Evolutionary conservation across 2,888 invertebrate genomes (phyloP), one percentile per base, ranked within the genome.

Genomic region (Anorthoa munda): DNA sequence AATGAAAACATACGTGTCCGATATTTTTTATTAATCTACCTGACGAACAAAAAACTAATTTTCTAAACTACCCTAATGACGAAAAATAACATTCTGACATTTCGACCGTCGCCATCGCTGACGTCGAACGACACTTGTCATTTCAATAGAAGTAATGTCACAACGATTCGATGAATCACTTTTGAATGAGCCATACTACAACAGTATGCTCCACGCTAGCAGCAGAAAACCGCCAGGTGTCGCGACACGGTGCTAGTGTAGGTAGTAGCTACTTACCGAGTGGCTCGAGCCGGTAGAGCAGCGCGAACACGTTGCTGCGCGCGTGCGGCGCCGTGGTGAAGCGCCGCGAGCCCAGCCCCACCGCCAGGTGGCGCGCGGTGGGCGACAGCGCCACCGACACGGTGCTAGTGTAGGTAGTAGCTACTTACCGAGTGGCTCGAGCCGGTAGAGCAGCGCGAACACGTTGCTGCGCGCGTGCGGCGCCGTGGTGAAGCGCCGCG

Each of bases 401-500:
- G 56, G 56, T 9, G 26, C 18, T 58, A 59, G 39, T 59, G 59
- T 39, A 59, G 59, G 31, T n/a, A n/a, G 5, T n/a, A n/a, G 58
- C 39, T 23, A 70, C 85, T 86, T 75, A 95, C 95, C 95, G 13
- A 90, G 84, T 2, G 95, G 93, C 58, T 95, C 93, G 53, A 96
- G 93, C 18, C 94, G 89, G 88, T 94, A 96, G 51, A 96, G 92
- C 65, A 96, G 90, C 55, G 96, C 96, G 91, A 96, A 94, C 68
- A 96, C 94, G 82, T 94, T 95, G 86, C 92, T 94, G 74, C 97
- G 91, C 60, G 97, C 96, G 88, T 96, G 96, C 18, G 97, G 96
- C 76, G 97, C 96, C 58, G 97, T 95, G 61, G 97, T 96, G 92
- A 96, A 95, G 59, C 97, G 95, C 0, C 97, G 96, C 51, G 97